Base-by-base conservation (phyloP, 2,888 invertebrate species). In the Cylloceria caligata region DNA sequence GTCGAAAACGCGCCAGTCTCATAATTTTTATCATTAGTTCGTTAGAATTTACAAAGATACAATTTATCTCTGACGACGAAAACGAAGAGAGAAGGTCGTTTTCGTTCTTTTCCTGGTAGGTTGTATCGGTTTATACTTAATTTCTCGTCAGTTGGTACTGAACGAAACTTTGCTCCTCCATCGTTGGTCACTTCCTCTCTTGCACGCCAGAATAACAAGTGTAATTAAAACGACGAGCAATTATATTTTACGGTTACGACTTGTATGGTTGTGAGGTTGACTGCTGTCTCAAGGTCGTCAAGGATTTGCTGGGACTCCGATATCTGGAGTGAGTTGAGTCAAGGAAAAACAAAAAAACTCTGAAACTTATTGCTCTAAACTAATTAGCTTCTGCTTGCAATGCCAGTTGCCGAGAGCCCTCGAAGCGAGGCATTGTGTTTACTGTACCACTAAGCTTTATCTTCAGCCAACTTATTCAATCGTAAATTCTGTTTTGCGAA, bases 281-380 rank as follows among this genome's bases (percentile, higher is more conserved):
- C 68, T 24, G 36, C 36, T 21, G 69, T 11, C 55, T 34, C 69
- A 55, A 69, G 69, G 69, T 69, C 69, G 55, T 36, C 16, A 11
- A 2, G 21, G 39, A 55, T 69, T 52, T 42, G 21, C 36, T 24
- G 24, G 47, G 52, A 36, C 39, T 68, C 74, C 60, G 69, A 64
- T 76, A 71, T 78, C 72, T 71, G 52, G 65, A 72, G 52, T 65
- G 72, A 69, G 11, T 77, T 75, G 47, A 52, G 67, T 30, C 55
- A n/a, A 27, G 55, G 2, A 9, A 19, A 9, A 19, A n/a, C 2
- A 49, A 21, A 39, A 72, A 75, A 62, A 67, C 52, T 55, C 64
- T 55, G 75, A 84, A 82, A 86, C 87, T 91, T 90, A 91, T 91
- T 91, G 88, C 87, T 87, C 86, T 87, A 90, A 89, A 90, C 88